Conservation (phyloP, 2,888 invertebrate genomes). For the Marronus borbonicus region DNA sequence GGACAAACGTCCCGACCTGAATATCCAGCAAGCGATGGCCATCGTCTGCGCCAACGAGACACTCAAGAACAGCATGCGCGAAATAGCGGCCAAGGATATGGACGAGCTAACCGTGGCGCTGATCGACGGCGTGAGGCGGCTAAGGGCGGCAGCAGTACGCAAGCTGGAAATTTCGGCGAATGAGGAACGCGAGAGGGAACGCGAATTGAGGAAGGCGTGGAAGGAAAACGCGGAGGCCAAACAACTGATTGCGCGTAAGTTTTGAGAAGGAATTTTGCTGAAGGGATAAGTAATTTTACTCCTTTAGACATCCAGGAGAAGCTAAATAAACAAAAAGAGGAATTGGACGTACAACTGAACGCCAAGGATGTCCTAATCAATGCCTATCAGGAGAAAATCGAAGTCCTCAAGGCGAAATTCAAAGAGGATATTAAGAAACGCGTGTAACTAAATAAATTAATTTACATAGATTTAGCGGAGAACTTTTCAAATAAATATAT, state of each 20-base stretch:
- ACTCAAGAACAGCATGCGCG: conserved; percentile 28
- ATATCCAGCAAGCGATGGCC: conserved; percentile 51
- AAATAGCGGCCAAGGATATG: conserved; percentile 27
- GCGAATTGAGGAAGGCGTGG: conserved; percentile 70
- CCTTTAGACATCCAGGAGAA: conserved; percentile 62
- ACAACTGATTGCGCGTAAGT: conserved; percentile 69
- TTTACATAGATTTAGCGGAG: not conserved
- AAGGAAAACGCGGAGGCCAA: conserved; percentile 69
- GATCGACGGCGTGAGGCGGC: conserved; percentile 65
- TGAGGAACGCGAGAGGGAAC: conserved; percentile 70
- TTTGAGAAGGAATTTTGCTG: not conserved
- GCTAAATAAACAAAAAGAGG: conserved; percentile 66
- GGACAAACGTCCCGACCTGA: conserved; percentile 34
- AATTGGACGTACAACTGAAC: conserved; percentile 64
- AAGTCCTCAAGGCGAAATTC: conserved; percentile 59
- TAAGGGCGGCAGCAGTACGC: conserved; percentile 68
- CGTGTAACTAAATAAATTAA: conserved; percentile 46
- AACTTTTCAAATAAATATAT: too few relatives aligned
- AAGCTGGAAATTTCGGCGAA: conserved; percentile 71
- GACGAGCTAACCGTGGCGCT: conserved; percentile 46
- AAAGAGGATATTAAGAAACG: conserved; percentile 56
- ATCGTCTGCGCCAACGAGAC: conserved; percentile 47
- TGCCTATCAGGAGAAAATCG: conserved; percentile 64
- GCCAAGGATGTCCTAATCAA: conserved; percentile 66
- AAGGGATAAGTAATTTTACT: not conserved